Base-by-base conservation (phyloP, 1,140 invertebrate genomes). In the fruit fly (Drosophila melanogaster) region DNA sequence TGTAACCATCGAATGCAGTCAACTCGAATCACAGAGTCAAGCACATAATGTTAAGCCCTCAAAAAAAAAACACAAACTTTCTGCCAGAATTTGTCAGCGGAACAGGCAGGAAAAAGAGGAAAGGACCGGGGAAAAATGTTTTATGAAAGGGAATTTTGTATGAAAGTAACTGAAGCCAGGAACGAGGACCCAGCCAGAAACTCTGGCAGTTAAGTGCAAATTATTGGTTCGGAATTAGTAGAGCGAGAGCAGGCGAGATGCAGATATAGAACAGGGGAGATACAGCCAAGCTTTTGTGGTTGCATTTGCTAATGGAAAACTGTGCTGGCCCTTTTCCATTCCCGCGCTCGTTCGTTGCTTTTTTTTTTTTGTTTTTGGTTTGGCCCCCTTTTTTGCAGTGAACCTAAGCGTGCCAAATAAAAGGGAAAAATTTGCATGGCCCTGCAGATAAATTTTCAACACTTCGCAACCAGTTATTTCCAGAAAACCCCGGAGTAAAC, bases 251-350 rank as follows among this genome's bases (percentile, higher is more conserved):
- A 33, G 17, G 12, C 46, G 10, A 49, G 33, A 65, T 49, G 37
- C 12, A 11, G 37, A 38, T 38, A 38, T 14, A 38, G 37, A 38
- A 12, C 12, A n/a, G 22, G 14, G 3, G 14, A 44, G 15, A 19
- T 37, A 43, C n/a, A 38, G 64, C 33, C 58, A 58, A 57, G 55
- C 66, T 86, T 85, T 81, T 85, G 81, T 81, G 60, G 81, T 70
- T 85, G 78, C 77, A 78, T 86, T 86, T 86, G 81, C 81, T 85
- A 85, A 85, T 85, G 81, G 62, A 86, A 84, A 84, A 67, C 38
- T 64, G 35, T 54, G 65, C 46, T 84, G 15, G 43, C 15, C 17
- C 4, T 30, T 30, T 30, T 30, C 30, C 30, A 30, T 30, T 30
- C 7, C 30, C 30, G 6, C 26, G 6, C 5, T 8, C 1, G 7